A percentile compares a stretch with the other conserved stretches of the same genome.
phyloP scores from a whole-genome alignment of 2,113 vertebrate species.

The Chlorodrepanis virens region DNA sequence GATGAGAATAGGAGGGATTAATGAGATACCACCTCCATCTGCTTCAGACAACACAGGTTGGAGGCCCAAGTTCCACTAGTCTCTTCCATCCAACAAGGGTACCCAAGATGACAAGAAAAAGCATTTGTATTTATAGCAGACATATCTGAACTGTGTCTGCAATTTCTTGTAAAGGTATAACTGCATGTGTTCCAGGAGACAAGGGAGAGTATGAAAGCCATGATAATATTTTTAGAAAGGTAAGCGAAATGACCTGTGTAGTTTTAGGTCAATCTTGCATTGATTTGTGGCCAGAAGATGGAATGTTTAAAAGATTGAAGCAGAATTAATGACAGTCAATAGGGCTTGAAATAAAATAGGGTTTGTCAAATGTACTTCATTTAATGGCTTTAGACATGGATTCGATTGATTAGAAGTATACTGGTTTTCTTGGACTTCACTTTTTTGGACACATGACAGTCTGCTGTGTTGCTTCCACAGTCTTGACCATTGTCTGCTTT shows the following conservation, averaged over 20 bases:
- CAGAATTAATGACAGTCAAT: not conserved
- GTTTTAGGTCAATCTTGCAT: slow-evolving; percentile 1
- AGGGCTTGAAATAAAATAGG: not conserved
- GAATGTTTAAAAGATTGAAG: not conserved
- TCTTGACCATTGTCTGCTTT: not conserved
- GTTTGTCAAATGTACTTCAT: not conserved
- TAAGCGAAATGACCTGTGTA: not conserved
- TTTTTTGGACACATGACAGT: not conserved
- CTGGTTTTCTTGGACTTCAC: not conserved
- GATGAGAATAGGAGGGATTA: not conserved
- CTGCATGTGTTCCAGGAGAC: fast-evolving
- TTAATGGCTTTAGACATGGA: not conserved
- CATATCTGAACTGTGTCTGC: not conserved
- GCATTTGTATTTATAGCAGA: not conserved
- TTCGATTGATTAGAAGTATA: not conserved
- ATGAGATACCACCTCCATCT: not conserved
- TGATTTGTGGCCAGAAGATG: not conserved
- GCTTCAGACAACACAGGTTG: not conserved
- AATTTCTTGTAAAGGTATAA: not conserved
- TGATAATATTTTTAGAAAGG: not conserved
- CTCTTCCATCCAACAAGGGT: not conserved
- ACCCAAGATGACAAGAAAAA: not conserved
- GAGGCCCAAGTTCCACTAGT: fast-evolving
- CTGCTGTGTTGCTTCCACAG: not conserved
- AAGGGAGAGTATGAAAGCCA: not conserved